A percentile compares a stretch with the other conserved stretches of the same genome.
Evolutionary conservation across 1,140 invertebrate species (phyloP).

Genomic region (Drosophila mojavensis): DNA sequence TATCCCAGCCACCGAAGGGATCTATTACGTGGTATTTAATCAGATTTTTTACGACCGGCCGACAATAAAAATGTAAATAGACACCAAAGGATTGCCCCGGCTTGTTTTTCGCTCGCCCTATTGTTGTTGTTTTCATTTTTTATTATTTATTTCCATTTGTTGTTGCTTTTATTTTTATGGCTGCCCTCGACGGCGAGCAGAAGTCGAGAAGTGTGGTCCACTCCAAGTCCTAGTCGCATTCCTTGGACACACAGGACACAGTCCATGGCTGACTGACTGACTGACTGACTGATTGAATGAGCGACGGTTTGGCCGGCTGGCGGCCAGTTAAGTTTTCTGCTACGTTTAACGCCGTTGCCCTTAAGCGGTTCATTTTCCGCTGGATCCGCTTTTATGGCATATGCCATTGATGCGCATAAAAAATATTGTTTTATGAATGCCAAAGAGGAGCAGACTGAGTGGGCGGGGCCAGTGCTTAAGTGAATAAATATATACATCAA

Average conservation of each 20-base stretch:
- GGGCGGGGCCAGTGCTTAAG: not conserved
- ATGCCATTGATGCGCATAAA: conserved; percentile 66
- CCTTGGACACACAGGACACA: conserved; percentile 7
- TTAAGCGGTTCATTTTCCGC: conserved; percentile 51
- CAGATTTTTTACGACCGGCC: conserved; percentile 77
- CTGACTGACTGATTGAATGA: not conserved
- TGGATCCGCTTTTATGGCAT: conserved; percentile 65
- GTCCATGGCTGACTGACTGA: not conserved
- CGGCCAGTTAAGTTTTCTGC: conserved; percentile 49
- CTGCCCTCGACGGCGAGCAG: conserved; percentile 7
- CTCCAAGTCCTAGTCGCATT: conserved; percentile 4
- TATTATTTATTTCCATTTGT: not conserved
- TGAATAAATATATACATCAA: conserved; percentile 32
- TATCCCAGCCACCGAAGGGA: conserved; percentile 54
- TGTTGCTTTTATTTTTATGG: conserved; percentile 12
- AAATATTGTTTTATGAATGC: conserved; percentile 69
- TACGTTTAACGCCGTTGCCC: conserved; percentile 59
- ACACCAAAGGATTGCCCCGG: conserved; percentile 70
- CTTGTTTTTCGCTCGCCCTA: not conserved
- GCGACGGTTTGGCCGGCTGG: conserved; percentile 5
- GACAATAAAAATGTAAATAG: conserved; percentile 82
- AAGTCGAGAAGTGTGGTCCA: conserved; percentile 11
- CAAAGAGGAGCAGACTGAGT: conserved; percentile 16
- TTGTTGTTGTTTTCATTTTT: conserved; percentile 7
- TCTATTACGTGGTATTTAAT: conserved; percentile 83